Conservation (phyloP, 2,113 vertebrate genomes). For the Synchiropus splendidus region DNA sequence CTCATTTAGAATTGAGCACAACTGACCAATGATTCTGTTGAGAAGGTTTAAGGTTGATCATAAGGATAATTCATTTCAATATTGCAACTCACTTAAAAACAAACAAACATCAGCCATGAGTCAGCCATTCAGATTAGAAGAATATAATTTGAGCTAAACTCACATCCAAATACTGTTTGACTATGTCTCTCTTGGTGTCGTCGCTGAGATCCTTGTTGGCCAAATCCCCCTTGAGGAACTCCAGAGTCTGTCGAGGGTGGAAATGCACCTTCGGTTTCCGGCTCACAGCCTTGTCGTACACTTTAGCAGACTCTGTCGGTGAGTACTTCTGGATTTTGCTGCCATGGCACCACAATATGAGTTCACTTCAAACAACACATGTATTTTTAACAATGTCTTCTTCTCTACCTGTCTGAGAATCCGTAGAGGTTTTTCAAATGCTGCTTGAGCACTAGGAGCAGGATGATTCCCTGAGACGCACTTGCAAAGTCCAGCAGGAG, state of each 20-base stretch:
- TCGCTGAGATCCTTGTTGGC: slow-evolving; percentile 77
- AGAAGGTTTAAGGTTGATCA: no score
- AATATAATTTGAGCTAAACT: no score
- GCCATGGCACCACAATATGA: background rate
- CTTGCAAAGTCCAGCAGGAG: slow-evolving; percentile 93
- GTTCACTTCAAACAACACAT: background rate
- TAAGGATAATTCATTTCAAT: no score
- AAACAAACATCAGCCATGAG: no score
- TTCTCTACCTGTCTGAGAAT: slow-evolving; percentile 89
- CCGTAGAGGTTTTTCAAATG: slow-evolving; percentile 96
- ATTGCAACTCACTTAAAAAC: no score
- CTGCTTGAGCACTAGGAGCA: slow-evolving; percentile 92
- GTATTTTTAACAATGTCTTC: background rate
- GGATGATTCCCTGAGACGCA: slow-evolving; percentile 91
- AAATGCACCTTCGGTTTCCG: slow-evolving; percentile 90
- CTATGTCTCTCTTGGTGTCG: slow-evolving; percentile 87
- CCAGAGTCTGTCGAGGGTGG: slow-evolving; percentile 88
- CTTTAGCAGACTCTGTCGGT: slow-evolving; percentile 94
- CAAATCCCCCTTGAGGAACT: slow-evolving; percentile 80
- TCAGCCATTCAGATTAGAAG: no score
- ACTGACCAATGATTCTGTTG: no score
- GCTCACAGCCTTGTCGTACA: slow-evolving; percentile 96
- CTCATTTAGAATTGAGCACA: background rate
- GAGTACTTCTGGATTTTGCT: slow-evolving; percentile 99
- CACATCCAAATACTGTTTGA: slow-evolving; percentile 95